Percentiles rank a stretch among this genome's conserved stretches.
phyloP scores from a whole-genome alignment of 2,888 invertebrate species.

The Scaptomyza parva region DNA sequence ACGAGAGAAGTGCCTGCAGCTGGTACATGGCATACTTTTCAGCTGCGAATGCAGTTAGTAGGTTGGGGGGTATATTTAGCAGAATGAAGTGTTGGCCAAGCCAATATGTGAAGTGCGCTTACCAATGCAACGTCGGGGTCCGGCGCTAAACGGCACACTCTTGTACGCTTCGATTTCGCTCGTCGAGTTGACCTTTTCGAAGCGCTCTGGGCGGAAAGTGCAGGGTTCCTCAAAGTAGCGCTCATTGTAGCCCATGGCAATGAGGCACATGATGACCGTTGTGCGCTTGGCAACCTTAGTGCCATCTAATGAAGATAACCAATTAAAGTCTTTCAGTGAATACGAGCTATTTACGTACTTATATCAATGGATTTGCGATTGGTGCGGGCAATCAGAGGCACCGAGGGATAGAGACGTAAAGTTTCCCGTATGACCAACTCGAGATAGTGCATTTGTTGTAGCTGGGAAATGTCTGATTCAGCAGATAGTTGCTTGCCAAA shows the following conservation, averaged over 20 bases:
- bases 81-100: too few species aligned
- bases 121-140: conserved; percentile 86
- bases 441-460: conserved; percentile 75
- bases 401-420: conserved; percentile 74
- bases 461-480: conserved; percentile 31
- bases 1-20: conserved; percentile 86
- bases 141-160: conserved; percentile 88
- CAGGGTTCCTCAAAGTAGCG: conserved; percentile 78
- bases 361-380: conserved; percentile 78
- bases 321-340: too few species aligned
- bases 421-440: conserved; percentile 79
- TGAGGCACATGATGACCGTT: conserved; percentile 77
- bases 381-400: conserved; percentile 79
- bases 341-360: conserved; percentile 73
- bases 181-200: conserved; percentile 42
- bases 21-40: conserved; percentile 86
- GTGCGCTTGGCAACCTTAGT: conserved; percentile 79
- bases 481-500: conserved; percentile 81
- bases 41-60: conserved; percentile 65
- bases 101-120: neutral
- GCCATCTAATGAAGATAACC: conserved; percentile 68
- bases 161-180: conserved; percentile 84
- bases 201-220: conserved; percentile 85
- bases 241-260: conserved; percentile 81
- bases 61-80: neutral